Evolutionary conservation across 2,888 invertebrate genomes (phyloP).

Genomic region (Resseliella maxima): DNA sequence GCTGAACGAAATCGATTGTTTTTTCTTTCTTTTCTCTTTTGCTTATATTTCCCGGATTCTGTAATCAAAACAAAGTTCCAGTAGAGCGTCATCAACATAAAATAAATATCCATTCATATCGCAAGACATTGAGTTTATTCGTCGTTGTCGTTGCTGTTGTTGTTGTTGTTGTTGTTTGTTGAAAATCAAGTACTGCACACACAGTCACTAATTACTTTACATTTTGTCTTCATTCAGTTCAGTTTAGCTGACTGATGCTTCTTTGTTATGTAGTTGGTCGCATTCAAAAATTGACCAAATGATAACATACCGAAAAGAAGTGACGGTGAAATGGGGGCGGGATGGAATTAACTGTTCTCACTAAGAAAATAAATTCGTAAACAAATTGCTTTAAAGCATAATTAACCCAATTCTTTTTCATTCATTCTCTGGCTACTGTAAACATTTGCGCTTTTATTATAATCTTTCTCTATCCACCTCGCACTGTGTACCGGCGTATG

Average conservation of each 20-base stretch:
- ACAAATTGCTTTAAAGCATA: slow-evolving; percentile 38
- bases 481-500: background rate
- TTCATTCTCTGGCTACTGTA: background rate
- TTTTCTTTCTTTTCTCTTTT: background rate
- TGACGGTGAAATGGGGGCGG: background rate
- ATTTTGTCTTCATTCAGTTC: slow-evolving; percentile 15
- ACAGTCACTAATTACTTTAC: slow-evolving; percentile 21
- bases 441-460: background rate
- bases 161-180: background rate
- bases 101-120: background rate
- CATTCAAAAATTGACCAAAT: background rate
- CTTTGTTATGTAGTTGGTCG: background rate
- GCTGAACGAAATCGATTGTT: slow-evolving; percentile 37
- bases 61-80: background rate
- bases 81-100: background rate
- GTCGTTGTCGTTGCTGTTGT: background rate
- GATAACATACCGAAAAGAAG: background rate
- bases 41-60: no score
- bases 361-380: slow-evolving; percentile 27
- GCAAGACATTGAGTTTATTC: background rate
- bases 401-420: slow-evolving; percentile 37
- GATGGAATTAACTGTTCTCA: slow-evolving; percentile 31
- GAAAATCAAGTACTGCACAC: background rate
- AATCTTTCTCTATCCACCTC: background rate
- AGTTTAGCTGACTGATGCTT: background rate